phyloP scores from a whole-genome alignment of 2,888 invertebrate genomes.

The Spilosoma lubricipeda region DNA sequence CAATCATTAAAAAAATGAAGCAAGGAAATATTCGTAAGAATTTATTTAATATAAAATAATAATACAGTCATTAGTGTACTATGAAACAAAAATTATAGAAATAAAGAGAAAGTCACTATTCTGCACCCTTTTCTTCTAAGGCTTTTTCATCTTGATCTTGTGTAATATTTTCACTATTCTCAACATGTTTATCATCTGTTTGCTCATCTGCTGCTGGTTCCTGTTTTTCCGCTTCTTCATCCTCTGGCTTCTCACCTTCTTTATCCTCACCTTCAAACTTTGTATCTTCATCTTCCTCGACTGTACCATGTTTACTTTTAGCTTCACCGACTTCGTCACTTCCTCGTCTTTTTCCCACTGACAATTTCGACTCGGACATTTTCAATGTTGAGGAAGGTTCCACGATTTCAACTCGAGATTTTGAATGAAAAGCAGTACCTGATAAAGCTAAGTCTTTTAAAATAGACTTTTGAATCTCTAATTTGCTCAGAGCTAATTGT shows the following conservation, averaged over 20 bases:
- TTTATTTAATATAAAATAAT: not conserved
- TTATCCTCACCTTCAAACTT: not conserved
- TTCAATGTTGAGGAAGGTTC: constrained; percentile 2
- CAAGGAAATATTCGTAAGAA: not conserved
- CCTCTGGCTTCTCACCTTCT: not conserved
- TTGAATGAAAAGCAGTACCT: constrained; percentile 31
- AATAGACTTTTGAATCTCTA: constrained; percentile 76
- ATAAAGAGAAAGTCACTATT: not conserved
- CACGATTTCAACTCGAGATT: constrained; percentile 5
- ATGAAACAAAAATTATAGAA: not conserved
- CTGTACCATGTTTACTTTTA: not conserved
- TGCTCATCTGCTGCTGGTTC: not conserved
- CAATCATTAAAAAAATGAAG: not conserved
- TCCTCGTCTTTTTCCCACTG: not conserved
- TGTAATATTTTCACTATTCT: not conserved
- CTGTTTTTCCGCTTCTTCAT: not conserved
- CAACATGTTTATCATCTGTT: not conserved
- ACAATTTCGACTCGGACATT: not conserved
- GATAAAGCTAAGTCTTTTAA: constrained; percentile 75
- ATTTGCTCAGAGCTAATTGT: constrained; percentile 68
- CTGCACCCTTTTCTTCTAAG: not conserved
- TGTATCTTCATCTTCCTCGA: not conserved
- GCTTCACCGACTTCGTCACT: not conserved
- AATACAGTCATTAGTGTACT: not conserved
- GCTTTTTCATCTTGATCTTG: not conserved